Evolutionary conservation across 2,888 invertebrate genomes (phyloP), one percentile per base, ranked within the genome.

Genomic region (Arenicola marina): DNA sequence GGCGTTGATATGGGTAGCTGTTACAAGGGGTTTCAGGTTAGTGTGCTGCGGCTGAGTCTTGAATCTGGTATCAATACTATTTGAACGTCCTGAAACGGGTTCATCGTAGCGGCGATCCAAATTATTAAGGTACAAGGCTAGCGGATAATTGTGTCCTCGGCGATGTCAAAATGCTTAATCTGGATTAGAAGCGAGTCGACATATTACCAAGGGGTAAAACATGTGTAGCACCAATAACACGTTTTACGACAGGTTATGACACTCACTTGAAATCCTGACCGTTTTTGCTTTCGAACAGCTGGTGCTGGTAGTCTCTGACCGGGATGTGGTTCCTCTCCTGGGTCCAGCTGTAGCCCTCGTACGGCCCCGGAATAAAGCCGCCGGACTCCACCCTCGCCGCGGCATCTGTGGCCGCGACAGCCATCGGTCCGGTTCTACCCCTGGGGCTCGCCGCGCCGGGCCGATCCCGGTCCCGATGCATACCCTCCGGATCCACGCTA

Each of bases 401-500:
- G 31, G 55, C 55, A n/a, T 51, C 58, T 29, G 18, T 31, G 28
- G 43, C 11, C 11, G 56, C 54, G 4, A 56, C 33, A 26, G 44
- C 57, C 7, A 31, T 24, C 18, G 11, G 7, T 4, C 24, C 56
- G 29, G n/a, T 15, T n/a, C 15, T 51, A 1, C 79, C 80, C n/a
- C 68, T 71, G 4, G 60, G 54, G 4, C 78, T 62, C 0, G 76
- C 71, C n/a, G n/a, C n/a, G n/a, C n/a, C n/a, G n/a, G n/a, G n/a
- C n/a, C n/a, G n/a, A n/a, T n/a, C n/a, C n/a, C n/a, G n/a, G n/a
- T n/a, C n/a, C n/a, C n/a, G n/a, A n/a, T n/a, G n/a, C n/a, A n/a
- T n/a, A n/a, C n/a, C n/a, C 29, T 67, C 67, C 3, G 73, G 74
- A 66, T 81, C 80, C 31, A 80, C 76, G 51, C 74, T 74, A 0